A percentile compares a stretch with the other conserved stretches of the same genome.
Conservation (phyloP, 2,888 invertebrate species). For the Palloptera scutellata region DNA sequence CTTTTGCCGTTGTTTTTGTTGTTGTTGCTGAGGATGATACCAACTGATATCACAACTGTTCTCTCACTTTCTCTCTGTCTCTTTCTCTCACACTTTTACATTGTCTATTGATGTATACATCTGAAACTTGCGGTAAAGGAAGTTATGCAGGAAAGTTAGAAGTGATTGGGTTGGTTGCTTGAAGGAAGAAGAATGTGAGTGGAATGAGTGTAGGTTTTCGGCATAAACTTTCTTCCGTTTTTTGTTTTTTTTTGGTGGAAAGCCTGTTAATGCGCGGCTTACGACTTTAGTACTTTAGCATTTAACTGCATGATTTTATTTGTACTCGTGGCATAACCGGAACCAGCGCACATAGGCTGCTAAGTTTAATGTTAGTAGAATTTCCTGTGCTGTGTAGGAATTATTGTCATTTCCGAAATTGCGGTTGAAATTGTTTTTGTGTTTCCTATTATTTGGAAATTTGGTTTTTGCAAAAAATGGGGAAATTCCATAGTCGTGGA, state of each 20-base stretch:
- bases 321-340: constrained; percentile 2
- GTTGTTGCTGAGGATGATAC: constrained; percentile 39
- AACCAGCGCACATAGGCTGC: neutral
- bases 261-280: constrained; percentile 49
- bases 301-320: constrained; percentile 1
- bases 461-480: too few species aligned
- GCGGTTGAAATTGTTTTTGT: neutral
- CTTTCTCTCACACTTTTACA: constrained; percentile 28
- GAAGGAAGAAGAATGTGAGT: too few species aligned
- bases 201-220: too few species aligned
- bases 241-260: constrained; percentile 33
- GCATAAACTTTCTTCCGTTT: constrained; percentile 29
- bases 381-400: constrained; percentile 2
- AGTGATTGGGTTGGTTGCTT: too few species aligned
- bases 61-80: neutral
- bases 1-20: neutral
- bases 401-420: constrained; percentile 37
- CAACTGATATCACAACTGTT: constrained; percentile 39
- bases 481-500: too few species aligned
- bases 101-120: neutral
- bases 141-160: too few species aligned
- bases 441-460: too few species aligned
- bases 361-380: constrained; percentile 7
- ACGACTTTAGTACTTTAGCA: constrained; percentile 23
- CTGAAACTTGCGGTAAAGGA: neutral